Percentiles rank a stretch among this genome's conserved stretches.
Conservation (phyloP, 2,888 invertebrate genomes). For the Plebejus melissa region DNA sequence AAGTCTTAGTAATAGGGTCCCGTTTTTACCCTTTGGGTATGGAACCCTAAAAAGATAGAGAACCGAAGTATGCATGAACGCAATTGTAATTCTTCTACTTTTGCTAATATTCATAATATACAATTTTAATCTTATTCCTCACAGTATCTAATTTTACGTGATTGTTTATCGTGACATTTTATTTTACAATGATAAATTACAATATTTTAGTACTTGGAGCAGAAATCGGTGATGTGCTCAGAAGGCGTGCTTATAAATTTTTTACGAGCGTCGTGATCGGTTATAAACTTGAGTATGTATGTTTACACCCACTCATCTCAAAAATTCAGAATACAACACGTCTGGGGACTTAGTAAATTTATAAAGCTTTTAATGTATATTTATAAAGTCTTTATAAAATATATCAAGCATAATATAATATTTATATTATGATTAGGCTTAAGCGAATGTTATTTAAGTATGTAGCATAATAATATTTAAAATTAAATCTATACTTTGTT, state of each 20-base stretch:
- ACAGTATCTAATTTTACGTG: background rate
- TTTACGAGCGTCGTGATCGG: background rate
- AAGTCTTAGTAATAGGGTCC: no score
- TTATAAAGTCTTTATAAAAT: no score
- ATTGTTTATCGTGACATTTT: background rate
- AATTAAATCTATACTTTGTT: no score
- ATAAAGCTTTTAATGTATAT: background rate
- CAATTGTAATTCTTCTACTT: no score
- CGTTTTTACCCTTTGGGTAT: no score
- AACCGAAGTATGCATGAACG: no score
- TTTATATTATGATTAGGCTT: background rate
- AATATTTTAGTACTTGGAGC: background rate
- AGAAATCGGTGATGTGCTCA: background rate
- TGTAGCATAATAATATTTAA: no score
- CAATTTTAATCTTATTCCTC: no score
- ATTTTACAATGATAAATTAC: background rate
- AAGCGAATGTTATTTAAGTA: background rate
- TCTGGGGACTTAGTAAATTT: background rate
- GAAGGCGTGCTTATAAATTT: background rate
- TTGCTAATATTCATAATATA: no score
- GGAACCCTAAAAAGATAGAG: no score
- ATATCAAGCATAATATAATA: no score
- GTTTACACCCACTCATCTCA: slow-evolving; percentile 1
- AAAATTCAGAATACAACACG: background rate
- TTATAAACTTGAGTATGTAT: slow-evolving; percentile 1